Conservation (phyloP, 1,140 invertebrate genomes). For the Contarinia nasturtii region DNA sequence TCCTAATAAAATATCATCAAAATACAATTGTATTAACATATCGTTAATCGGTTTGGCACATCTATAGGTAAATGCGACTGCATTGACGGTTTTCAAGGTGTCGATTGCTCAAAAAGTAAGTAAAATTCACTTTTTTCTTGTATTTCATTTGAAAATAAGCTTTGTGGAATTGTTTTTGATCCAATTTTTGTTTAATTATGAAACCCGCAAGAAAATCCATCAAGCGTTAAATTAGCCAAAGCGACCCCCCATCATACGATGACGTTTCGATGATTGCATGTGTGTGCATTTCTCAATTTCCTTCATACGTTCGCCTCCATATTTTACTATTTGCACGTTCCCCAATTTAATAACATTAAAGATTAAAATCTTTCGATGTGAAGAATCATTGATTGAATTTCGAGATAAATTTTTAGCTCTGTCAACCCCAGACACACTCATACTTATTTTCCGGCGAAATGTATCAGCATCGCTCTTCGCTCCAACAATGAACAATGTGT, state of each 20-base stretch:
- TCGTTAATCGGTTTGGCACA: too few relatives aligned
- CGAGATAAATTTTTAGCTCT: slow-evolving; percentile 1
- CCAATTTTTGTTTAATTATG: slow-evolving; percentile 2
- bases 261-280: background rate
- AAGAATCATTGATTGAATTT: slow-evolving; percentile 10
- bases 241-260: slow-evolving; percentile 5
- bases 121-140: slow-evolving; percentile 9
- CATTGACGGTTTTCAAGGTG: slow-evolving; percentile 83
- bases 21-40: too few relatives aligned
- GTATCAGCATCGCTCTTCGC: too few relatives aligned
- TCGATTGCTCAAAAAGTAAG: slow-evolving; percentile 83
- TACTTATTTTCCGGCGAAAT: too few relatives aligned
- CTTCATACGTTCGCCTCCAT: too few relatives aligned
- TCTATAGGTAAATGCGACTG: slow-evolving; percentile 91
- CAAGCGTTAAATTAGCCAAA: slow-evolving; percentile 9
- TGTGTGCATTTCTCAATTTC: background rate
- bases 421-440: background rate
- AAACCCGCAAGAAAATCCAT: background rate
- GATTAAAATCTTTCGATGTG: too few relatives aligned
- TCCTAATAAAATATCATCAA: too few relatives aligned
- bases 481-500: too few relatives aligned
- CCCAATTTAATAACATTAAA: too few relatives aligned
- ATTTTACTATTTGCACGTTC: too few relatives aligned
- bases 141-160: background rate
- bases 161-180: background rate